A percentile compares a stretch with the other conserved stretches of the same genome.
These are phyloP conservation scores for Nycticorax nycticorax DNA, from an alignment of 2,113 vertebrate species.

Conservation along the genomic window DNA sequence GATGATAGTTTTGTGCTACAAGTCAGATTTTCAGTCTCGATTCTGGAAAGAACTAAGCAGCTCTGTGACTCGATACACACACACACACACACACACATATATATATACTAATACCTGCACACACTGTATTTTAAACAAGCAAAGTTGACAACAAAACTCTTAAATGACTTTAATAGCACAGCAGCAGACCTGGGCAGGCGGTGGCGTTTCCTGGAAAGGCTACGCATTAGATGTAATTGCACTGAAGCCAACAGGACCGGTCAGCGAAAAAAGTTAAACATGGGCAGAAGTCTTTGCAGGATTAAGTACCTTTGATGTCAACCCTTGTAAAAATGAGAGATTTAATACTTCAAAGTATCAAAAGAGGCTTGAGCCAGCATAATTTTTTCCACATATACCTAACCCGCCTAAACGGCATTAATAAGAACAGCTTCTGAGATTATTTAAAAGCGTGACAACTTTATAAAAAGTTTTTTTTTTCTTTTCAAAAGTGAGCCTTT, in stretches of 20 bases:
- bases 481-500: not conserved
- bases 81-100: accelerated
- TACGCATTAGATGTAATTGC: not conserved
- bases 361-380: not conserved
- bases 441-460: not conserved
- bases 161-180: not conserved
- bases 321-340: not conserved
- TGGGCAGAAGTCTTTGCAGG: not conserved
- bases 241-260: not conserved
- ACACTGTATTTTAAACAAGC: not conserved
- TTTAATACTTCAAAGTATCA: not conserved
- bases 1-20: not conserved
- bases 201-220: not conserved
- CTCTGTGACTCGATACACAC: not conserved
- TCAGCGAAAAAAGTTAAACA: not conserved
- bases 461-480: not conserved
- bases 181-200: not conserved
- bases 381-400: not conserved
- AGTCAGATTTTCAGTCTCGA: not conserved
- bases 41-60: not conserved
- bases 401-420: not conserved
- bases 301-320: not conserved
- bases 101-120: no score
- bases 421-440: not conserved
- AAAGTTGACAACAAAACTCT: not conserved